Evolutionary conservation across 2,797 vertebrate species (phyloP).

Genomic region (Periparus ater): DNA sequence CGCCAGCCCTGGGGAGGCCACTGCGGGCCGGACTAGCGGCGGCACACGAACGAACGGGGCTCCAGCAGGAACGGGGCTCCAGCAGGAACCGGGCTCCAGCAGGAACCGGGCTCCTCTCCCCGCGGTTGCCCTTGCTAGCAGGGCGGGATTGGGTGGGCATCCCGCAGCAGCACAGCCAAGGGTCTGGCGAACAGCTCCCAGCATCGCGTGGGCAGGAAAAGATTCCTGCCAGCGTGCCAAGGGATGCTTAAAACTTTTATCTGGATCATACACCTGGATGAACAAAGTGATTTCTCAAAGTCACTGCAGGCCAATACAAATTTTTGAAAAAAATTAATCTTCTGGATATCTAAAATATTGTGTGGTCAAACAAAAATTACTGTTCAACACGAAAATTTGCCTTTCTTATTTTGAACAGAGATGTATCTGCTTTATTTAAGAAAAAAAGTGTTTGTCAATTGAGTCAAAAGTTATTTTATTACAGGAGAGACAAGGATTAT

Average conservation of each 20-base stretch:
- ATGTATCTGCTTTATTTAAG: background rate
- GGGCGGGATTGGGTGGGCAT: background rate
- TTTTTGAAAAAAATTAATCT: background rate
- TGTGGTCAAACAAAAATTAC: background rate
- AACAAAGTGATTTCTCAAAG: background rate
- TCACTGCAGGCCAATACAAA: accelerated
- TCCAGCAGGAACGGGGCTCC: background rate
- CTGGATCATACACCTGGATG: background rate
- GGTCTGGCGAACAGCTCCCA: background rate
- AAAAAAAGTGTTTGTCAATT: background rate
- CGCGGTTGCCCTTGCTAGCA: accelerated
- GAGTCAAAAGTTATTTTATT: background rate
- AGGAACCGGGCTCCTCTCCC: background rate
- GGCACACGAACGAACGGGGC: no score
- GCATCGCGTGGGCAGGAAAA: accelerated
- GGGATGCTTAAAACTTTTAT: background rate
- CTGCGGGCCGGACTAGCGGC: accelerated
- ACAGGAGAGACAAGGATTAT: accelerated
- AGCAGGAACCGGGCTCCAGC: background rate
- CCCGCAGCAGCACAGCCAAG: background rate
- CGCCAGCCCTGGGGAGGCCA: accelerated
- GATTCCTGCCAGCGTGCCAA: background rate
- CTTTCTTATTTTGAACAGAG: background rate
- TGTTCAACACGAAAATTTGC: background rate
- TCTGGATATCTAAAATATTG: background rate